Evolutionary conservation across 2,113 vertebrate species (phyloP).

Genomic region (Arothron firmamentum): DNA sequence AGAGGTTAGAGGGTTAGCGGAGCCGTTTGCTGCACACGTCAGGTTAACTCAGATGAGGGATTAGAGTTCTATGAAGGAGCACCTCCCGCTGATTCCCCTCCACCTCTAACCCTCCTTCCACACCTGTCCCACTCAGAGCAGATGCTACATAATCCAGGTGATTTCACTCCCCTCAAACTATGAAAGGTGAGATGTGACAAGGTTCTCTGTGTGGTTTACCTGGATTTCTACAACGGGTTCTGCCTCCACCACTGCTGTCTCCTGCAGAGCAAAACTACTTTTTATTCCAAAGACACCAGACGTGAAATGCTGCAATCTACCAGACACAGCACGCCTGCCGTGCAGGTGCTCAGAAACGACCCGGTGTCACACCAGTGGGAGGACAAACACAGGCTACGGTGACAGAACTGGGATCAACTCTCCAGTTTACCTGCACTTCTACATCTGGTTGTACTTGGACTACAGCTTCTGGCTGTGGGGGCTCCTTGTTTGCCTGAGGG

Average conservation of each 20-base stretch:
- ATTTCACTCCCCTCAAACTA: background rate
- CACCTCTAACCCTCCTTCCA: slow-evolving; percentile 38
- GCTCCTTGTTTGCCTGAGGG: slow-evolving; percentile 42
- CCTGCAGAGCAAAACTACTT: slow-evolving; percentile 42
- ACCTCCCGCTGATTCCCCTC: slow-evolving; percentile 37
- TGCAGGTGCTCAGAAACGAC: no score
- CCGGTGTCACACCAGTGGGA: no score
- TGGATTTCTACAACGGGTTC: slow-evolving; percentile 39
- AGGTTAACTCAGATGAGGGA: background rate
- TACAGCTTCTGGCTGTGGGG: slow-evolving; percentile 13
- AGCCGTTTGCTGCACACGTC: no score
- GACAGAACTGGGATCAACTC: background rate
- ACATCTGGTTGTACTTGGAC: slow-evolving; percentile 27
- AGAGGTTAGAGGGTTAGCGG: background rate
- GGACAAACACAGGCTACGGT: background rate
- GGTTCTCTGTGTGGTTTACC: slow-evolving; percentile 44
- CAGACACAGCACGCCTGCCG: no score
- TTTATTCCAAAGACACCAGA: slow-evolving; percentile 26
- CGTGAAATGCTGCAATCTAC: background rate
- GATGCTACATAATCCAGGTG: no score
- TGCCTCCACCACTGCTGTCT: slow-evolving; percentile 28
- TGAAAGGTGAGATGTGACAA: no score
- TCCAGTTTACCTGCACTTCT: slow-evolving; percentile 33
- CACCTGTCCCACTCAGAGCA: slow-evolving; percentile 10
- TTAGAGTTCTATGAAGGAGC: slow-evolving; percentile 2